Conservation (phyloP, 1,140 invertebrate genomes). For the Aradophagus sp. region DNA sequence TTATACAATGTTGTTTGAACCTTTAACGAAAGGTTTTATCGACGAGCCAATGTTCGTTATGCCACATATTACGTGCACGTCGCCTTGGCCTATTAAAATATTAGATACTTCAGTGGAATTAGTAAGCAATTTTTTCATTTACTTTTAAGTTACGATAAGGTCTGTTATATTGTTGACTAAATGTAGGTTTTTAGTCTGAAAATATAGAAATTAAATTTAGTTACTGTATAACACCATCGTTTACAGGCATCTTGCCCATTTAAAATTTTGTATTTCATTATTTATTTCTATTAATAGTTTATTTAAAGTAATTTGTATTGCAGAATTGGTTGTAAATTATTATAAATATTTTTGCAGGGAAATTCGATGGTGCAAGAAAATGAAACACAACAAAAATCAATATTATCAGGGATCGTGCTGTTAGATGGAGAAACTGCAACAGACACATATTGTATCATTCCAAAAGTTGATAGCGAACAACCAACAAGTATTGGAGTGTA, state of each 20-base stretch:
- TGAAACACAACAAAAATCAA: slow-evolving; percentile 56
- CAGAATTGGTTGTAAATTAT: no score
- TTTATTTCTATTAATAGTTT: no score
- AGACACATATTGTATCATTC: slow-evolving; percentile 74
- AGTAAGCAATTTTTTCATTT: slow-evolving; percentile 68
- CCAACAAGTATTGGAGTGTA: slow-evolving; percentile 81
- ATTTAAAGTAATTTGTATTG: no score
- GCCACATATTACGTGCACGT: slow-evolving; percentile 80
- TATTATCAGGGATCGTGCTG: slow-evolving; percentile 66
- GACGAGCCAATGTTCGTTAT: slow-evolving; percentile 82
- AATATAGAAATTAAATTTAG: no score
- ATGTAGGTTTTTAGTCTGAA: no score
- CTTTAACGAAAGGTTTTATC: slow-evolving; percentile 80
- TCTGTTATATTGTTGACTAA: no score
- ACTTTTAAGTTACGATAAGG: slow-evolving; percentile 1
- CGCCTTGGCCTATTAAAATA: slow-evolving; percentile 82
- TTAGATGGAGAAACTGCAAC: slow-evolving; percentile 74
- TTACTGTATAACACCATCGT: no score
- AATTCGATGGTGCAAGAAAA: slow-evolving; percentile 65
- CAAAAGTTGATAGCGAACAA: slow-evolving; percentile 74
- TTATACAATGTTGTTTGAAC: slow-evolving; percentile 79
- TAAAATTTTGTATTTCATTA: no score
- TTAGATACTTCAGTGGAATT: slow-evolving; percentile 79
- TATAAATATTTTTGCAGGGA: slow-evolving; percentile 56
- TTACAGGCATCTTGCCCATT: no score